These are phyloP conservation scores for Meghimatium bilineatum DNA, from an alignment of 2,888 invertebrate genomes.

Conservation along the genomic window DNA sequence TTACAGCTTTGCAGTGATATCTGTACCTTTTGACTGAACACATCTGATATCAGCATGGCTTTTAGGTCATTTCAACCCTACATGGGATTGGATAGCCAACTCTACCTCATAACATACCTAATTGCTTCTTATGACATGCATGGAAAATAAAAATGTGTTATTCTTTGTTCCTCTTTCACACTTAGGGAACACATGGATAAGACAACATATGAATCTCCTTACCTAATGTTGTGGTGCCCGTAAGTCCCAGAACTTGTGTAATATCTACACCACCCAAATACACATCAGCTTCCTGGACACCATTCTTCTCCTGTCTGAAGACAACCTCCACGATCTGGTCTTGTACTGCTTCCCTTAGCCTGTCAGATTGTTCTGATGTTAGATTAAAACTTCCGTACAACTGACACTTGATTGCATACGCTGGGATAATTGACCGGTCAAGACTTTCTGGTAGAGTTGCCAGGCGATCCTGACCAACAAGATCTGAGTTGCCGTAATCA, in stretches of 20 bases:
- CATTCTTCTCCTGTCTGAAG: slow-evolving; percentile 52
- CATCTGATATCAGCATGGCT: too few relatives aligned
- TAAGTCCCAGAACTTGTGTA: slow-evolving; percentile 37
- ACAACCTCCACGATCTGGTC: slow-evolving; percentile 59
- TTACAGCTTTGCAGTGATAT: too few relatives aligned
- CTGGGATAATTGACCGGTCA: slow-evolving; percentile 58
- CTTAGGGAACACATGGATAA: neutral
- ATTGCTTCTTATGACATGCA: too few relatives aligned
- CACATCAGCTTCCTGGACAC: slow-evolving; percentile 55
- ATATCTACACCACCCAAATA: slow-evolving; percentile 55
- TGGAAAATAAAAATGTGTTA: too few relatives aligned
- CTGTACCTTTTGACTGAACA: too few relatives aligned
- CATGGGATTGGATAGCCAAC: too few relatives aligned
- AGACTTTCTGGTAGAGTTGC: slow-evolving; percentile 53
- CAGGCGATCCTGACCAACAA: slow-evolving; percentile 55
- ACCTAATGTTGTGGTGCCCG: neutral
- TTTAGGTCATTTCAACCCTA: too few relatives aligned
- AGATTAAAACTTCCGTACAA: slow-evolving; percentile 49
- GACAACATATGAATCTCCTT: neutral
- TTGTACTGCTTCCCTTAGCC: slow-evolving; percentile 1
- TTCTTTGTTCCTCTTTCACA: too few relatives aligned
- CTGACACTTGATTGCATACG: slow-evolving; percentile 66
- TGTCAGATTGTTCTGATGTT: slow-evolving; percentile 1
- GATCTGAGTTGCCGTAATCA: slow-evolving; percentile 73
- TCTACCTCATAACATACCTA: too few relatives aligned